Base-by-base conservation (phyloP, 2,888 invertebrate species). In the Aphrophora alni region DNA sequence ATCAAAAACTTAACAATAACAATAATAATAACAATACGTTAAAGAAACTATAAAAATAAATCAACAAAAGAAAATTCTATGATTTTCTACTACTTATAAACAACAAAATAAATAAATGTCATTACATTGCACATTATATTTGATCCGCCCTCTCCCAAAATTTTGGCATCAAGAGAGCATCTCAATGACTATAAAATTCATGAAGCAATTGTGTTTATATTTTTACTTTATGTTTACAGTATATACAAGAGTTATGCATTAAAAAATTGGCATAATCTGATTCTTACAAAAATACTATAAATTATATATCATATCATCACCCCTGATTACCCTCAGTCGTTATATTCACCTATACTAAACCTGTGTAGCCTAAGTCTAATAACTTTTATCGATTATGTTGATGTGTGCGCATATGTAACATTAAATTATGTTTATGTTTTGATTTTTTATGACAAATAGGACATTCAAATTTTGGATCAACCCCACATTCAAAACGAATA, bases 381-480 rank as follows among this genome's bases (percentile, higher is more conserved):
- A 51, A 77, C 25, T 69, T 73, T 82, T 82, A 83, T 81, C 83
- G 83, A 77, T 83, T 83, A 51, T 59, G 59, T 59, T 80, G 81
- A 87, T 89, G 88, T 82, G 89, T 89, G 84, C 88, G 86, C 87
- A 90, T 89, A 83, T 91, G 91, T 27, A 90, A 86, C 80, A 89
- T 86, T 28, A 91, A 86, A 85, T 90, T 90, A 86, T 89, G 90
- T 85, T 90, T 90, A 88, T 91, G 89, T 80, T 90, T 89, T 21
- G 89, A 92, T 85, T 90, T 91, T 87, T 91, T 91, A 86, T 91
- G 90, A 87, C 92, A 92, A 85, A 91, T 89, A 51, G 90, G 90
- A 83, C 92, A 92, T 83, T 91, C 90, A 86, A 92, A 92, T 85
- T 90, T 90, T 0, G 92, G 92, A 84, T 91, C 92, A 78, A 90